Evolutionary conservation across 2,113 vertebrate genomes (phyloP), one percentile per base, ranked within the genome.

Genomic region (Tringa solitaria): DNA sequence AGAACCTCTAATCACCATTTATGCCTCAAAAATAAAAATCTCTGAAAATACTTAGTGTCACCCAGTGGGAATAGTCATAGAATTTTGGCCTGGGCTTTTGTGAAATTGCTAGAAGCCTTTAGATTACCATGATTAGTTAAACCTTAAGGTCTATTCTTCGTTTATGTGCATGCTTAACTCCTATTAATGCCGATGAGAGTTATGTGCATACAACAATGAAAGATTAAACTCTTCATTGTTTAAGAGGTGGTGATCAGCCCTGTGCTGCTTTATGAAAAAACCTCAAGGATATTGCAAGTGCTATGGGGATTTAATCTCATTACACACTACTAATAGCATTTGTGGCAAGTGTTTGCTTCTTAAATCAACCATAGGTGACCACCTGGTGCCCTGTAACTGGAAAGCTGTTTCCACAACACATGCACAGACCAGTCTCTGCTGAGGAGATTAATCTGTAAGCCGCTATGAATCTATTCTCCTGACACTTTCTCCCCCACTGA

Each of bases 271-370:
- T 32, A 68, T 41, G 37, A 61, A 76, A 84, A 90, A 96, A 85
- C 5, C 45, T 84, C 79, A 77, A 89, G 64, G 85, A 96, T 93
- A 90, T 54, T 61, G 54, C 32, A 57, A 57, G 54, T 86, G 65
- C 92, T 86, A 13, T 37, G 37, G 61, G 70, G 90, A 96, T n/a
- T 79, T 96, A 95, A 97, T 96, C 96, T 95, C 84, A 95, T 97
- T 95, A 95, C 76, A 90, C 43, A 83, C 56, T 84, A 37, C 72
- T 90, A 93, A 97, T 30, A 93, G 87, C 82, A 92, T 96, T 95
- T 94, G 73, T 67, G 90, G 87, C 63, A 90, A 54, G 79, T 74
- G 92, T 90, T 89, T 94, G 87, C 64, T 93, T 68, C 80, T 90
- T 84, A 93, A 87, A 84, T 89, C 91, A 87, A 84, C 51, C 60